Evolutionary conservation across 2,888 invertebrate species (phyloP).

Genomic region (Apoda limacodes): DNA sequence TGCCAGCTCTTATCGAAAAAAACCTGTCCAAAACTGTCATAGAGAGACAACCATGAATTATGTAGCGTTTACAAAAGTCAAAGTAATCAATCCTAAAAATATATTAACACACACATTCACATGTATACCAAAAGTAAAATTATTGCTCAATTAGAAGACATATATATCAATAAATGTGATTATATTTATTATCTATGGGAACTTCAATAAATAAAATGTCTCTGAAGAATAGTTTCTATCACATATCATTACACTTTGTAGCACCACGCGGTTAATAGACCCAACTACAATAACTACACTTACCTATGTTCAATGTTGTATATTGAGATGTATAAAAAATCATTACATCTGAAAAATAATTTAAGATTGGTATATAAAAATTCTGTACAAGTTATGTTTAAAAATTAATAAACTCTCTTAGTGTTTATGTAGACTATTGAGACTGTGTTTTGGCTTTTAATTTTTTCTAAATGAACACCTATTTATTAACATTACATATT

Average conservation of each 20-base stretch:
- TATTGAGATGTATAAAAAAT: slow-evolving; percentile 66
- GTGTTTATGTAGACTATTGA: slow-evolving; percentile 59
- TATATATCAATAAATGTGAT: slow-evolving; percentile 46
- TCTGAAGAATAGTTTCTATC: slow-evolving; percentile 67
- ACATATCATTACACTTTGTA: slow-evolving; percentile 67
- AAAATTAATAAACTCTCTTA: slow-evolving; percentile 68
- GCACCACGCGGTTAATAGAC: slow-evolving; percentile 69
- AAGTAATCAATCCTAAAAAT: no score
- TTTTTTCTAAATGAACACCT: slow-evolving; percentile 52
- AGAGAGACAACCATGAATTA: no score
- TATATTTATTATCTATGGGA: slow-evolving; percentile 59
- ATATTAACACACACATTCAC: no score
- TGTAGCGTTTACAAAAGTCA: no score
- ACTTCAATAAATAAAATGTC: slow-evolving; percentile 67
- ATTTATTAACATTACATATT: slow-evolving; percentile 48
- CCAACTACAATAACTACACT: slow-evolving; percentile 61
- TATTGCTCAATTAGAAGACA: slow-evolving; percentile 47
- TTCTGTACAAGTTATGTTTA: slow-evolving; percentile 64
- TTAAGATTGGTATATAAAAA: slow-evolving; percentile 64
- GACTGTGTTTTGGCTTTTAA: slow-evolving; percentile 59
- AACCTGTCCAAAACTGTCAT: no score
- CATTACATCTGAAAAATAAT: slow-evolving; percentile 68
- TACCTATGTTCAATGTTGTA: slow-evolving; percentile 65
- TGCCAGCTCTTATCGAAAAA: no score
- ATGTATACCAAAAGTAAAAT: no score